Conservation (phyloP, 2,113 vertebrate species). For the Gnathonemus echidnorhynchus region DNA sequence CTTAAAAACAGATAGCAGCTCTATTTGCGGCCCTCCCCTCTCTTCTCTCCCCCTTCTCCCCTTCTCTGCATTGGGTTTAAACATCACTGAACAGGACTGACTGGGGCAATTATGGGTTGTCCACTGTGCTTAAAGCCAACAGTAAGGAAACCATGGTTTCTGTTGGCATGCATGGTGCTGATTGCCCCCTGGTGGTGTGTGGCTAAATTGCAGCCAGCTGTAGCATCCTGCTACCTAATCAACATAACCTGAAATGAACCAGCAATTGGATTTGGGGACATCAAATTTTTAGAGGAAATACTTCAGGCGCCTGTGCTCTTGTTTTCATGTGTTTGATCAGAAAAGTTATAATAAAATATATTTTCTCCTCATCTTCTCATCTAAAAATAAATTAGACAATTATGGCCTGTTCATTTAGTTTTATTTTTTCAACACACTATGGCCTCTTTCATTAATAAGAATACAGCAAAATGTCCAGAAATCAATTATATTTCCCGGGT, state of each 20-base stretch:
- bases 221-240: neutral
- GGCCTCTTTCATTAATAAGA: neutral
- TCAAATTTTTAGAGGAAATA: neutral
- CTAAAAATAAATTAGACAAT: neutral
- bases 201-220: neutral
- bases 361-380: neutral
- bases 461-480: neutral
- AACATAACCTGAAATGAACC: neutral
- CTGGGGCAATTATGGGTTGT: neutral
- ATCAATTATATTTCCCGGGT: neutral
- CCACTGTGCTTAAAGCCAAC: neutral
- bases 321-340: neutral
- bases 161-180: neutral
- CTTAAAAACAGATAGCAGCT: neutral
- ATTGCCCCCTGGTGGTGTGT: neutral
- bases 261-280: neutral
- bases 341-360: neutral
- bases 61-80: neutral
- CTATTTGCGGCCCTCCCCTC: neutral
- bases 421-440: too few species aligned
- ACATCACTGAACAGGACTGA: neutral
- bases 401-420: too few species aligned
- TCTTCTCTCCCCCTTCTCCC: neutral
- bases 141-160: neutral
- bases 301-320: neutral